These are phyloP conservation scores for Pithys albifrons DNA, from an alignment of 2,113 vertebrate genomes.

Conservation along the genomic window DNA sequence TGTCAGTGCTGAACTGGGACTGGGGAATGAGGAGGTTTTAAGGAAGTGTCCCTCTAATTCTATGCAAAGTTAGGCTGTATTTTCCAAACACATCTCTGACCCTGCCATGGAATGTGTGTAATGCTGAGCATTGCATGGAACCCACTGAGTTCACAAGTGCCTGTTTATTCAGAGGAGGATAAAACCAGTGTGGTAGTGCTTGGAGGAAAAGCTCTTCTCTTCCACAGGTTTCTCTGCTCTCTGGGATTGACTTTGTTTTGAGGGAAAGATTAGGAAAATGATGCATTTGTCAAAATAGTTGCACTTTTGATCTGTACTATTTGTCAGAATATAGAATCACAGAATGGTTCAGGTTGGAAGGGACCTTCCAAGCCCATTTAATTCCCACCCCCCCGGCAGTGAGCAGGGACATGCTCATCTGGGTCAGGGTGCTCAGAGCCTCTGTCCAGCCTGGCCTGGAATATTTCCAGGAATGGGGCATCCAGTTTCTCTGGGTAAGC, in stretches of 20 bases:
- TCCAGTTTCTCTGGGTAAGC: background rate
- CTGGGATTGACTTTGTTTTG: background rate
- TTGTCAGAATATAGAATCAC: background rate
- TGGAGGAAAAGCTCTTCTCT: background rate
- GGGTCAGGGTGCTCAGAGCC: background rate
- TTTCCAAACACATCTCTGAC: background rate
- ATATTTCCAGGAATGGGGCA: background rate
- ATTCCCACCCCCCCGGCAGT: background rate
- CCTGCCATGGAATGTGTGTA: accelerated
- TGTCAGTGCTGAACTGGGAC: background rate
- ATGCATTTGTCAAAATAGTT: background rate
- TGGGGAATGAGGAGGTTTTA: background rate
- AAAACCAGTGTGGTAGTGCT: background rate
- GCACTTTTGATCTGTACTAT: background rate
- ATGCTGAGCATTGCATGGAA: background rate
- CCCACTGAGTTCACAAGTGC: background rate
- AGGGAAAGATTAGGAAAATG: background rate
- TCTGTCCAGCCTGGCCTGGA: background rate
- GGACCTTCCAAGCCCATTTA: background rate
- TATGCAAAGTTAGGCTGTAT: background rate
- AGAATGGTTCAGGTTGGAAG: background rate
- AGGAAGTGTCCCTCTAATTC: background rate
- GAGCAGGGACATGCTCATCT: background rate
- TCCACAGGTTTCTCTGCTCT: background rate
- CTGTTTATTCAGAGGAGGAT: background rate